These are phyloP conservation scores for Megaceryle alcyon DNA, from an alignment of 2,797 vertebrate species.

Conservation along the genomic window DNA sequence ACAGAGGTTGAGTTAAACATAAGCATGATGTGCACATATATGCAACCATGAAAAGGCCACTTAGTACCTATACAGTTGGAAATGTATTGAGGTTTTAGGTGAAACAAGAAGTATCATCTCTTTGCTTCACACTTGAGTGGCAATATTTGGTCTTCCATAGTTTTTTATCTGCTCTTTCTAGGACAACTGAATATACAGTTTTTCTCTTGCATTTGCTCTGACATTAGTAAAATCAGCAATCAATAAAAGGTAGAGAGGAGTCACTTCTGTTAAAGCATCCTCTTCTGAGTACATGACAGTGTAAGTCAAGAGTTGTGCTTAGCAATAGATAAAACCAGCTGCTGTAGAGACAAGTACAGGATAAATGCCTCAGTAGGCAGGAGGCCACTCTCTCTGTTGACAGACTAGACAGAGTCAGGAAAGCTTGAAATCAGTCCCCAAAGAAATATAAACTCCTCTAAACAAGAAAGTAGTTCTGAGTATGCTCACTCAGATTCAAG, in stretches of 20 bases:
- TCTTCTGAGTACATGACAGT: not conserved
- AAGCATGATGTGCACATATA: too few species aligned
- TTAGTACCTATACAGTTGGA: not conserved
- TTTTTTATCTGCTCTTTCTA: not conserved
- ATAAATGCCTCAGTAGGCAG: not conserved
- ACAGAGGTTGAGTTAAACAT: not conserved
- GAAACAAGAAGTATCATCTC: not conserved
- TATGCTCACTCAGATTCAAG: not conserved
- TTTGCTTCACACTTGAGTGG: not conserved
- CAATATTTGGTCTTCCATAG: not conserved
- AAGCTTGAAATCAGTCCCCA: not conserved
- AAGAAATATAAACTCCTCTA: not conserved
- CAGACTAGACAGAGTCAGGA: not conserved
- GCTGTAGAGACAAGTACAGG: not conserved
- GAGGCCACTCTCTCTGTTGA: not conserved
- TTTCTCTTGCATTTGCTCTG: not conserved
- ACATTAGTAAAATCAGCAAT: not conserved
- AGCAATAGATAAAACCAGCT: not conserved
- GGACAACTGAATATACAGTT: not conserved
- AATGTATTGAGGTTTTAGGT: not conserved
- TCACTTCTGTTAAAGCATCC: not conserved
- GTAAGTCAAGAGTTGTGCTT: not conserved
- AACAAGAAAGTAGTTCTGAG: not conserved
- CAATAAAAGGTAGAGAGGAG: not conserved
- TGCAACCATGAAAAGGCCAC: not conserved